These are phyloP conservation scores for Podiceps cristatus DNA, from an alignment of 2,113 vertebrate species.

Conservation along the genomic window DNA sequence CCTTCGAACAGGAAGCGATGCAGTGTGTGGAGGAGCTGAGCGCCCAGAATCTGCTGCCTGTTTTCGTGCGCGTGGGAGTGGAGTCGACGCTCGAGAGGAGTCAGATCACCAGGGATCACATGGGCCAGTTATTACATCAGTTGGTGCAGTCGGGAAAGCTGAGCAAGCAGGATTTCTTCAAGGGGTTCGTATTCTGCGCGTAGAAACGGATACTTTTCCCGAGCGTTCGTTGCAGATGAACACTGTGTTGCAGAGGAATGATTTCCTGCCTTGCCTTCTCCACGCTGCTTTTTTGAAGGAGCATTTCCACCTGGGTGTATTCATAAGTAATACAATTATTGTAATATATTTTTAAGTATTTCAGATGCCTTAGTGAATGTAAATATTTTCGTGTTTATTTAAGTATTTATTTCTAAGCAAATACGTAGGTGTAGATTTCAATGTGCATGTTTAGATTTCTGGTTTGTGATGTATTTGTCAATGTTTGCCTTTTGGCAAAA, in stretches of 20 bases:
- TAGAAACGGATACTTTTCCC: not conserved
- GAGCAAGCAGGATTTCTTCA: slow-evolving; percentile 88
- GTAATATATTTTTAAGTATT: not conserved
- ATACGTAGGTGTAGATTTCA: not conserved
- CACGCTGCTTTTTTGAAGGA: not conserved
- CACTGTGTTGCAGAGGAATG: not conserved
- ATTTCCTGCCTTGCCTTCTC: not conserved
- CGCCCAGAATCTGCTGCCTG: slow-evolving; percentile 79
- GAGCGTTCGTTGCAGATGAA: fast-evolving
- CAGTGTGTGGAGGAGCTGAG: slow-evolving; percentile 94
- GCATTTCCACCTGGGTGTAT: not conserved
- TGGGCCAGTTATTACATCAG: slow-evolving; percentile 92
- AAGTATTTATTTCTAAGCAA: not conserved
- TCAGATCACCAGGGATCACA: slow-evolving; percentile 94
- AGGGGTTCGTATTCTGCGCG: slow-evolving; percentile 82
- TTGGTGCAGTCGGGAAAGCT: slow-evolving; percentile 88
- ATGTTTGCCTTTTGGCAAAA: not conserved
- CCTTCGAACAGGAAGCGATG: slow-evolving; percentile 86
- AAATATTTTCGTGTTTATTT: not conserved
- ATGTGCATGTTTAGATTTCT: not conserved
- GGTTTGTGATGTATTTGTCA: not conserved
- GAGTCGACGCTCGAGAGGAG: slow-evolving; percentile 96
- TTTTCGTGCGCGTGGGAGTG: slow-evolving; percentile 91
- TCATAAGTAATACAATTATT: not conserved
- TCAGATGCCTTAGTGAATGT: not conserved